Evolutionary conservation across 2,888 invertebrate species (phyloP).

Genomic region (Ichneumoninae sp.): DNA sequence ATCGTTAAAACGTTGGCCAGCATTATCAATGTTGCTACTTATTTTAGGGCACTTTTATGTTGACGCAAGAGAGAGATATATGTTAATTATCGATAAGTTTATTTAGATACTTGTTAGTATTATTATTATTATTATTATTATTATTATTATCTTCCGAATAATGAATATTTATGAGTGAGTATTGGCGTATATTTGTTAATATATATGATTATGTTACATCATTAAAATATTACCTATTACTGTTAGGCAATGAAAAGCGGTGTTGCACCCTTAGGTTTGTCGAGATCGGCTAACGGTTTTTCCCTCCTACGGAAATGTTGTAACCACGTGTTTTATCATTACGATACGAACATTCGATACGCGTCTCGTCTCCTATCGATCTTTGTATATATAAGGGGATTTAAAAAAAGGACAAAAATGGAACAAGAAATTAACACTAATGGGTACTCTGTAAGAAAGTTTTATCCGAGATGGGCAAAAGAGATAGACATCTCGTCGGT

Average conservation of each 20-base stretch:
- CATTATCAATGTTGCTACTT: conserved; percentile 67
- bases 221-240: conserved; percentile 35
- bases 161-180: conserved; percentile 70
- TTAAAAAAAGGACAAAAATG: conserved; percentile 1
- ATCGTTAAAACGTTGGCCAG: conserved; percentile 64
- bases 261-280: conserved; percentile 17
- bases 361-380: conserved; percentile 49
- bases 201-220: conserved; percentile 27
- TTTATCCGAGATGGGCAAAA: conserved; percentile 12
- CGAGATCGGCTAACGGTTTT: conserved; percentile 33
- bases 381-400: conserved; percentile 48
- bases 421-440: conserved; percentile 23
- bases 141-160: conserved; percentile 42
- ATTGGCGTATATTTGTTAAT: conserved; percentile 48
- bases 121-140: conserved; percentile 23
- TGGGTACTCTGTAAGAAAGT: conserved; percentile 34
- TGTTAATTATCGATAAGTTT: conserved; percentile 23
- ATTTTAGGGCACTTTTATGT: conserved; percentile 46
- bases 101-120: conserved; percentile 20
- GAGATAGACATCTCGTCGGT: conserved; percentile 5
- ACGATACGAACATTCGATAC: conserved; percentile 35
- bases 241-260: conserved; percentile 13
- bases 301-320: background rate
- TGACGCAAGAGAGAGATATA: conserved; percentile 16
- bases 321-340: conserved; percentile 12